Evolutionary conservation across 2,797 vertebrate genomes (phyloP).

Genomic region (Amblyopsis hoosieri): DNA sequence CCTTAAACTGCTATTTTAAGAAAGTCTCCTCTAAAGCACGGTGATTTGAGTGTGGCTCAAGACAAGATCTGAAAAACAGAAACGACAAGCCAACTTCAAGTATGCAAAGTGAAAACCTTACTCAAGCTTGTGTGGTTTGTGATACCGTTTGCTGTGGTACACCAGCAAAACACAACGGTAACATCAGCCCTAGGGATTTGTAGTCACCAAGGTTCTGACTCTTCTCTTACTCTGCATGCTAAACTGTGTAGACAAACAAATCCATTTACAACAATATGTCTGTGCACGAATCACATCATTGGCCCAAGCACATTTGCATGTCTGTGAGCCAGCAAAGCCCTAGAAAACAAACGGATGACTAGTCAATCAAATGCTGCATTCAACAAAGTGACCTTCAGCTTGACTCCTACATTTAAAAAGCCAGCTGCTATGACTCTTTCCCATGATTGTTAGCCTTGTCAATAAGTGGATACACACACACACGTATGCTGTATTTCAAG

Average conservation of each 20-base stretch:
- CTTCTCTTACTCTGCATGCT: conserved; percentile 5
- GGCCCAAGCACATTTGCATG: conserved; percentile 25
- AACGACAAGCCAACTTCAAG: background rate
- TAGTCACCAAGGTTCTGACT: background rate
- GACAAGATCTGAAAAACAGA: background rate
- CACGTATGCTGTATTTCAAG: conserved; percentile 46
- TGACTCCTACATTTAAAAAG: conserved; percentile 44
- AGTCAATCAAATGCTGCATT: conserved; percentile 44
- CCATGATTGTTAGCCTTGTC: conserved; percentile 40
- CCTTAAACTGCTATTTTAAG: conserved; percentile 21
- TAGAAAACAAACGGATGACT: conserved; percentile 58
- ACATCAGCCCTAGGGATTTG: conserved; percentile 1
- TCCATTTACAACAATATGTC: no score
- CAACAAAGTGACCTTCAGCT: conserved; percentile 51
- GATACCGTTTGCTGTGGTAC: background rate
- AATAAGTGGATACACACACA: conserved; percentile 45
- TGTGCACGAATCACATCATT: no score
- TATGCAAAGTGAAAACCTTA: background rate
- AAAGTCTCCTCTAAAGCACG: no score
- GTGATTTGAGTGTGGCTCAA: background rate
- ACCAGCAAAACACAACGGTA: background rate
- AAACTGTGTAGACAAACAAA: conserved; percentile 16
- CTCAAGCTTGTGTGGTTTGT: background rate
- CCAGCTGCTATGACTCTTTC: conserved; percentile 41
- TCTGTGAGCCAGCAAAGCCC: conserved; percentile 37